A percentile compares a stretch with the other conserved stretches of the same genome.
Evolutionary conservation across 2,797 vertebrate species (phyloP).

Genomic region (Dromococcyx pavoninus): DNA sequence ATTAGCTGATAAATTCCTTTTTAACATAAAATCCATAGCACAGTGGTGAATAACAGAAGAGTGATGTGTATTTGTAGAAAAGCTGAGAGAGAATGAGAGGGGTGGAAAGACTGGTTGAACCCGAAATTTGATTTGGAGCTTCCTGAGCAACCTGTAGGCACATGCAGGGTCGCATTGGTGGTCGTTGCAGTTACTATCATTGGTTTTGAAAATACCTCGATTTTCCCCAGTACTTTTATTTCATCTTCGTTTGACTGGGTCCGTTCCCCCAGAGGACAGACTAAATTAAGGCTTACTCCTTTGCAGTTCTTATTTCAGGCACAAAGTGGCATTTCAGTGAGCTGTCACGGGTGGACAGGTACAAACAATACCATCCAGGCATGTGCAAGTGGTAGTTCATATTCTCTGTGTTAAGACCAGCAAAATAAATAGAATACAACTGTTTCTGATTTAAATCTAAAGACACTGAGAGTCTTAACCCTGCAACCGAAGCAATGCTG

Average conservation of each 20-base stretch:
- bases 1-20: not conserved
- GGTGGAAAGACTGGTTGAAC: not conserved
- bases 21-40: not conserved
- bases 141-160: not conserved
- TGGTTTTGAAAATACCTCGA: not conserved
- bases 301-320: not conserved
- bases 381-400: not conserved
- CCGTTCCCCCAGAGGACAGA: not conserved
- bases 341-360: conserved; percentile 53
- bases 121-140: not conserved
- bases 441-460: not conserved
- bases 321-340: not conserved
- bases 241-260: not conserved
- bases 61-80: not conserved
- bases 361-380: not conserved
- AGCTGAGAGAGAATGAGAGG: not conserved
- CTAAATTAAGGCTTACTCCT: conserved; percentile 9
- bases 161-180: not conserved
- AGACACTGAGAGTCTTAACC: not conserved
- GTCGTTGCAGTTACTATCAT: not conserved
- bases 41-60: not conserved
- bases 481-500: not conserved
- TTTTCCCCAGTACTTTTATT: not conserved
- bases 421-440: not conserved
- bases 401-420: not conserved